phyloP scores from a whole-genome alignment of 2,797 vertebrate species.

The Crocidura indochinensis region DNA sequence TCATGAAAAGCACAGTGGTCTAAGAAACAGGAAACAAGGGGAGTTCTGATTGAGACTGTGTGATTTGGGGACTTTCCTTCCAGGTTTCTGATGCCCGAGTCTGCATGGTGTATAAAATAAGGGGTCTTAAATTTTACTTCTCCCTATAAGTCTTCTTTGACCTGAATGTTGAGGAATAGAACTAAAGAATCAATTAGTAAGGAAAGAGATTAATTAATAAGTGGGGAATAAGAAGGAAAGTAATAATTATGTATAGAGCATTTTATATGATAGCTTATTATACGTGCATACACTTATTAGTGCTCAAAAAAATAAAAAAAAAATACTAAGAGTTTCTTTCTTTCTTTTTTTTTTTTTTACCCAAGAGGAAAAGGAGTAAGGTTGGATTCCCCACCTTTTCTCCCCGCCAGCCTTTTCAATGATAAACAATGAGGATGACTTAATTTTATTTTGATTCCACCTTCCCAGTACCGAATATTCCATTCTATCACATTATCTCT shows the following conservation, averaged over 20 bases:
- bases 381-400: not conserved
- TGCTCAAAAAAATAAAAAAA: not conserved
- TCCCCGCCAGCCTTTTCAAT: not conserved
- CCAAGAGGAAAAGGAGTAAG: conserved; percentile 8
- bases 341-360: conserved; percentile 25
- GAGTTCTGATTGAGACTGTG: not conserved
- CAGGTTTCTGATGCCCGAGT: not conserved
- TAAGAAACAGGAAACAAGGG: not conserved
- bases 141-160: not conserved
- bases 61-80: not conserved
- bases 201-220: not conserved
- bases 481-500: not conserved
- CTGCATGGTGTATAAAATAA: not conserved
- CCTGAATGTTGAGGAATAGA: conserved; percentile 41
- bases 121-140: not conserved
- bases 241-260: not conserved
- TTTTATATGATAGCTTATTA: not conserved
- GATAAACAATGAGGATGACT: not conserved
- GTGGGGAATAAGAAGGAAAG: not conserved
- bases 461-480: not conserved
- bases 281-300: not conserved
- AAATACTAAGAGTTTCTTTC: not conserved
- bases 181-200: conserved; percentile 35
- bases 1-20: not conserved
- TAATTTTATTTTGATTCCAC: not conserved